Conservation (phyloP, 2,888 invertebrate species). For the Hemistola chrysoprasaria region DNA sequence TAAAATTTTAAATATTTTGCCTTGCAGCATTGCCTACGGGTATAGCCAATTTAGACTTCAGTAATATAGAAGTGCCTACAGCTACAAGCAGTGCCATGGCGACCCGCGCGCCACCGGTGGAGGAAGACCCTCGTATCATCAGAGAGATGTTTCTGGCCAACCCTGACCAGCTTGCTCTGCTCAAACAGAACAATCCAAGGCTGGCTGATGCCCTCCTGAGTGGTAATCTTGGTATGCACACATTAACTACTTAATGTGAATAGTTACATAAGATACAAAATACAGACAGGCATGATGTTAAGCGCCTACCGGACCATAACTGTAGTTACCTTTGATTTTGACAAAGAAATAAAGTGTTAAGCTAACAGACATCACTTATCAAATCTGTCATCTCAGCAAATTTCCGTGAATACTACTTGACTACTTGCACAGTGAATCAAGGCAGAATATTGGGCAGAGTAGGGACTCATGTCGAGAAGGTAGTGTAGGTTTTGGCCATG, state of each 20-base stretch:
- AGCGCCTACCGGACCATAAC: too few species aligned
- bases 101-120: constrained; percentile 68
- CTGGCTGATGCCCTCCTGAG: constrained; percentile 95
- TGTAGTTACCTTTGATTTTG: too few species aligned
- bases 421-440: too few species aligned
- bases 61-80: constrained; percentile 90
- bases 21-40: constrained; percentile 70
- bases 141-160: constrained; percentile 93
- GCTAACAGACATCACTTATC: too few species aligned
- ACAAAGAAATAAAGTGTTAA: too few species aligned
- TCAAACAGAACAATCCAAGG: constrained; percentile 96
- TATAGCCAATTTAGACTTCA: constrained; percentile 89
- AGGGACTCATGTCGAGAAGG: too few species aligned
- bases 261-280: too few species aligned
- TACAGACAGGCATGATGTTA: too few species aligned
- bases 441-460: too few species aligned
- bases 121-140: constrained; percentile 92
- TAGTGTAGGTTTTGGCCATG: too few species aligned
- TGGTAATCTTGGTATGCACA: constrained; percentile 87
- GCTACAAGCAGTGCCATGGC: constrained; percentile 62
- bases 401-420: too few species aligned
- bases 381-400: too few species aligned
- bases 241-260: background rate
- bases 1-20: constrained; percentile 32
- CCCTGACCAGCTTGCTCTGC: constrained; percentile 93